Evolutionary conservation across 2,888 invertebrate species (phyloP).

Genomic region (Drosophila anomalata): DNA sequence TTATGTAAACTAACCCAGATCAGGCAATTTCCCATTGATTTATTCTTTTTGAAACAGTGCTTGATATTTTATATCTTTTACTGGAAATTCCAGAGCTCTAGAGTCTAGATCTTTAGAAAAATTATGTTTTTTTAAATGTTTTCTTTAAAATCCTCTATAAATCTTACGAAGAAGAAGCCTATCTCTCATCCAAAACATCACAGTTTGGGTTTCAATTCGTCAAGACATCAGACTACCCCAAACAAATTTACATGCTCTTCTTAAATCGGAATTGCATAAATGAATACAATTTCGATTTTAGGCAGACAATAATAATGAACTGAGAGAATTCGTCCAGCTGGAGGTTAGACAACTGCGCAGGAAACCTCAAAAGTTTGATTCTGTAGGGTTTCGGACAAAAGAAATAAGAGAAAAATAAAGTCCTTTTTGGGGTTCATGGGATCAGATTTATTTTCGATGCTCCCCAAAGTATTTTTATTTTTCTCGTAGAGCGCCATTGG

Average conservation of each 20-base stretch:
- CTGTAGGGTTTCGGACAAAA: constrained; percentile 14
- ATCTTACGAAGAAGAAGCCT: no score
- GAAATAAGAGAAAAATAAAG: background rate
- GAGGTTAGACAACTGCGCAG: constrained; percentile 1
- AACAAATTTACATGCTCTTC: constrained; percentile 15
- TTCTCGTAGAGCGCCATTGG: background rate
- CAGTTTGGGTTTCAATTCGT: background rate
- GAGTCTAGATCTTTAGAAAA: no score
- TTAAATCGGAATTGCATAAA: constrained; percentile 24
- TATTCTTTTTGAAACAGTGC: constrained; percentile 9
- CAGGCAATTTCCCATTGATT: constrained; percentile 31
- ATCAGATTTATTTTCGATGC: background rate
- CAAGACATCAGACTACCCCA: background rate
- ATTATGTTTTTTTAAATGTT: no score
- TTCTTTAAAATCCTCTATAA: no score
- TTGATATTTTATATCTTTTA: background rate
- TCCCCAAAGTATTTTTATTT: background rate
- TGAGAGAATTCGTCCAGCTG: constrained; percentile 18
- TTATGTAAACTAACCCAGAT: constrained; percentile 29
- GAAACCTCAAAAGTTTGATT: constrained; percentile 19
- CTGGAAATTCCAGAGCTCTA: background rate
- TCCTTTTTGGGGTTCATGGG: background rate
- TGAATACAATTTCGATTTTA: constrained; percentile 27
- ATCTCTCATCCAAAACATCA: background rate
- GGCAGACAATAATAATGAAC: constrained; percentile 17